Evolutionary conservation across 1,140 invertebrate genomes (phyloP).

Genomic region (Atta colombica): DNA sequence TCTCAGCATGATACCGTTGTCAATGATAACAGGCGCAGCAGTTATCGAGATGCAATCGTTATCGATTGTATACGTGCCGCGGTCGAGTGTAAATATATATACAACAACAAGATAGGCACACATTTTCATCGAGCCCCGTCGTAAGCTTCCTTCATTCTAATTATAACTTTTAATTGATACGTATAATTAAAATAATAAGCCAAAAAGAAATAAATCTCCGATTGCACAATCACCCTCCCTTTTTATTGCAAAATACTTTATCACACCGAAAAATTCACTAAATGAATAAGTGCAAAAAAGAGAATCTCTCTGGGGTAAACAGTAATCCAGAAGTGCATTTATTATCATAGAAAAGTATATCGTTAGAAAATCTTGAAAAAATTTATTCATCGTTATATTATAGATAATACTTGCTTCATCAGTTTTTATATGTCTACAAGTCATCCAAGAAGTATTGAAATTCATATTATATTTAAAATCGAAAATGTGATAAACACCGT

Average conservation of each 20-base stretch:
- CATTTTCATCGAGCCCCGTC: conserved; percentile 43
- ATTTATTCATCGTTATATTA: not conserved
- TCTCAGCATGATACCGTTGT: conserved; percentile 40
- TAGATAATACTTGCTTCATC: not conserved
- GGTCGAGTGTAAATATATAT: conserved; percentile 52
- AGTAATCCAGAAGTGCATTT: conserved; percentile 23
- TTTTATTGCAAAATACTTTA: conserved; percentile 10
- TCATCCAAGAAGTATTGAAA: conserved; percentile 29
- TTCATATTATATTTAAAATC: conserved; percentile 10
- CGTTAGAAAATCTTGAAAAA: conserved; percentile 7
- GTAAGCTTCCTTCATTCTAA: conserved; percentile 74
- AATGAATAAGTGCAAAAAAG: not conserved
- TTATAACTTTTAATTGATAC: conserved; percentile 78
- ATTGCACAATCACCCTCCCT: conserved; percentile 31
- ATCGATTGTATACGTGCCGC: conserved; percentile 47
- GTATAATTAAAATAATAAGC: conserved; percentile 72
- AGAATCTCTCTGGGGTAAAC: not conserved
- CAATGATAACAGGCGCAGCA: conserved; percentile 40
- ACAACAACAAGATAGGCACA: conserved; percentile 45
- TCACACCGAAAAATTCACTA: not conserved
- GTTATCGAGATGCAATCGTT: conserved; percentile 42
- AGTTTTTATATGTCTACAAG: not conserved
- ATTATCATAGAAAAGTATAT: not conserved
- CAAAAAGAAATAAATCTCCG: conserved; percentile 42
- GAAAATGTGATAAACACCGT: not conserved